Evolutionary conservation across 2,888 invertebrate genomes (phyloP).

Genomic region (Lithophane ornitopus): DNA sequence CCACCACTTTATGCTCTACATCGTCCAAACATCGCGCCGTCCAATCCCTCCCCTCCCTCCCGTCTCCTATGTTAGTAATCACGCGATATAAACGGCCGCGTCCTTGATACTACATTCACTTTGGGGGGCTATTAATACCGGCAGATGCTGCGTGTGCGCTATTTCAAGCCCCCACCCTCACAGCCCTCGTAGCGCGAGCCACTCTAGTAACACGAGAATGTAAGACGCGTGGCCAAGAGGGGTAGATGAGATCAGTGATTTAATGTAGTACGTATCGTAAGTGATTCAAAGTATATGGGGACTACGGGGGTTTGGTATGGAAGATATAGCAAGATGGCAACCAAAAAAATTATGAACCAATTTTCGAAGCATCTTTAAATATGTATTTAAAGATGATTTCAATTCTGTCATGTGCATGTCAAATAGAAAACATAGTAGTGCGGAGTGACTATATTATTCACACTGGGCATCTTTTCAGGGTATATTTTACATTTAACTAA

Average conservation of each 20-base stretch:
- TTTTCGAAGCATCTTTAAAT: neutral
- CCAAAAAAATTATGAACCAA: neutral
- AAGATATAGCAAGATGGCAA: neutral
- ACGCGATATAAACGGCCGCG: slow-evolving; percentile 81
- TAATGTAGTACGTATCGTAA: slow-evolving; percentile 51
- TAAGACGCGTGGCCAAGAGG: slow-evolving; percentile 65
- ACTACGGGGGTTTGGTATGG: neutral
- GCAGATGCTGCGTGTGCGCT: slow-evolving; percentile 84
- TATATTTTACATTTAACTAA: neutral
- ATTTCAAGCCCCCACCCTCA: slow-evolving; percentile 82
- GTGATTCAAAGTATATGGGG: slow-evolving; percentile 21
- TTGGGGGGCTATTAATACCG: slow-evolving; percentile 87
- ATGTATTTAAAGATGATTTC: neutral
- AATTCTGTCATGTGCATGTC: neutral
- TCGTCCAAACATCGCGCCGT: slow-evolving; percentile 12
- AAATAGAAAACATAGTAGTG: neutral
- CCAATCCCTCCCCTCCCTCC: too few species aligned
- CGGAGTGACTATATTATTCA: neutral
- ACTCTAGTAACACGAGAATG: slow-evolving; percentile 64
- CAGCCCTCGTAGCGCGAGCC: slow-evolving; percentile 66
- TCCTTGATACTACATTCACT: slow-evolving; percentile 88
- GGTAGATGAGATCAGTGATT: slow-evolving; percentile 58
- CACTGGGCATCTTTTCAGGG: neutral
- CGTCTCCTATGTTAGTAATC: slow-evolving; percentile 44
- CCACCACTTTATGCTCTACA: neutral